These are phyloP conservation scores for Styela clava DNA, from an alignment of 23 tunicate species.

Conservation along the genomic window DNA sequence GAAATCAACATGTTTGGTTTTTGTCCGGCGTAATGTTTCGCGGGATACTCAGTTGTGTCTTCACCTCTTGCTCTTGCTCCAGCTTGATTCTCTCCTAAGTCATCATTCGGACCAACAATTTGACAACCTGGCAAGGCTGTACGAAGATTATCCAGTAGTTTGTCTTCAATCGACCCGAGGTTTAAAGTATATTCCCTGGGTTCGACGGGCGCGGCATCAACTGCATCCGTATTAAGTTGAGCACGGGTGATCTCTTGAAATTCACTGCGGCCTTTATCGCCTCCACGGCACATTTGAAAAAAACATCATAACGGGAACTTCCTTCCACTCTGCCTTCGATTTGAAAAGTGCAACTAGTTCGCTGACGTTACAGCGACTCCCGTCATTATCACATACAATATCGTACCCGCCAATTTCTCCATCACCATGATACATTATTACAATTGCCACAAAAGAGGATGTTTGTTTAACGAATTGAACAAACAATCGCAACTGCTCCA, in stretches of 20 bases:
- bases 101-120: background rate
- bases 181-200: too few species aligned
- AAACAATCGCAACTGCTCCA: background rate
- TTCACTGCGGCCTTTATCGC: background rate
- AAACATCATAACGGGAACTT: constrained; percentile 3
- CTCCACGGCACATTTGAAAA: constrained; percentile 12
- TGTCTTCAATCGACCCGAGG: background rate
- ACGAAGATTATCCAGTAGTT: background rate
- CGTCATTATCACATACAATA: background rate
- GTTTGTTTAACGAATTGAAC: background rate
- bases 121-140: background rate
- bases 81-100: background rate
- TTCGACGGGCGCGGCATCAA: background rate
- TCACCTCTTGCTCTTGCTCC: background rate
- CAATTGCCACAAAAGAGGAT: background rate
- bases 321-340: background rate
- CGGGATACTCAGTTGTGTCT: background rate
- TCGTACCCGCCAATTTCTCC: background rate
- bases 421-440: background rate
- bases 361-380: background rate
- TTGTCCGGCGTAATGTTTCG: background rate
- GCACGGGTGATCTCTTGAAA: background rate
- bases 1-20: background rate
- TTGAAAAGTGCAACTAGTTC: background rate
- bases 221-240: too few species aligned